Conservation (phyloP, 1,140 invertebrate species). For the Macrobrachium nipponense region DNA sequence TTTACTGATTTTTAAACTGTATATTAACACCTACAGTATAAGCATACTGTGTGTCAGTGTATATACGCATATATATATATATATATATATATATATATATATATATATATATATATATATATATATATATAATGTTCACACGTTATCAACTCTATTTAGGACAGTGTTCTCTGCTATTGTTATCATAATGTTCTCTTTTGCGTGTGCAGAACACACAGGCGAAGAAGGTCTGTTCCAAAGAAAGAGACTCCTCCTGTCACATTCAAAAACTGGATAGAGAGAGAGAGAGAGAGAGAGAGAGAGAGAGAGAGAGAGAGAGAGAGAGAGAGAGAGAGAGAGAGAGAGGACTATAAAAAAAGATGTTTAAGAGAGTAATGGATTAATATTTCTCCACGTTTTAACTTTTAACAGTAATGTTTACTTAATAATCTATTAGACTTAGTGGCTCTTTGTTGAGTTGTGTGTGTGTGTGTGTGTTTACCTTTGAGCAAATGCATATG, state of each 20-base stretch:
- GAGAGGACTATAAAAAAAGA: background rate
- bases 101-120: background rate
- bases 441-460: background rate
- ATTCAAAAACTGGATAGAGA: background rate
- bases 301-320: background rate
- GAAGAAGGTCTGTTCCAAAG: background rate
- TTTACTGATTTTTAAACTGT: background rate
- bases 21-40: no score
- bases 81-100: background rate
- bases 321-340: slow-evolving; percentile 13
- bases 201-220: no score
- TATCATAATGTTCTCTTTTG: no score
- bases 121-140: no score
- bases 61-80: background rate
- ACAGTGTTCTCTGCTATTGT: no score
- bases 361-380: background rate
- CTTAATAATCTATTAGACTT: background rate
- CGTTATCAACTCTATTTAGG: no score
- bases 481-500: no score
- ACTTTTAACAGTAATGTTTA: background rate
- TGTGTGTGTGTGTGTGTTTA: no score
- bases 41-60: background rate
- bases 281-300: background rate
- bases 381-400: background rate
- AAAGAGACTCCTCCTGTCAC: background rate